These are phyloP conservation scores for Coranthus polyacanthus DNA, from an alignment of 2,797 vertebrate genomes.

Conservation along the genomic window DNA sequence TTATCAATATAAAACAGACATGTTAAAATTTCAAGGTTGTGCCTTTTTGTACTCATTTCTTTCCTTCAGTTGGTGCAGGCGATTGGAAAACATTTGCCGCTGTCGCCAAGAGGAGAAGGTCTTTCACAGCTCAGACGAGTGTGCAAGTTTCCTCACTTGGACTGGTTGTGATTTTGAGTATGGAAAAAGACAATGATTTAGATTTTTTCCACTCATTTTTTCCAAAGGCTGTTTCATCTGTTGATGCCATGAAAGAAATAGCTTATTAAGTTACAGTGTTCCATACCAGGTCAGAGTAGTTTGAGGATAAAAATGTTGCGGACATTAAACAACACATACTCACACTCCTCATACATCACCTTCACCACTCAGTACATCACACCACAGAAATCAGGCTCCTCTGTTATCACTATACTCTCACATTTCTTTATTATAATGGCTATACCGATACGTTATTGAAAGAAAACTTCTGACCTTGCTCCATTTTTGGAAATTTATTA, in stretches of 20 bases:
- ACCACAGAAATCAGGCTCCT: slow-evolving; percentile 19
- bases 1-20: slow-evolving; percentile 47
- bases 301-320: slow-evolving; percentile 53
- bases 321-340: slow-evolving; percentile 34
- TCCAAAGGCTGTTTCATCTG: slow-evolving; percentile 57
- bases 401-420: slow-evolving; percentile 41
- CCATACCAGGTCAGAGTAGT: slow-evolving; percentile 63
- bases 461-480: slow-evolving; percentile 45
- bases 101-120: slow-evolving; percentile 56
- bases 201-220: slow-evolving; percentile 72
- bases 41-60: slow-evolving; percentile 26
- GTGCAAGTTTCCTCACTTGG: slow-evolving; percentile 64
- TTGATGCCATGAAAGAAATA: slow-evolving; percentile 69
- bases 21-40: slow-evolving; percentile 44
- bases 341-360: slow-evolving; percentile 20
- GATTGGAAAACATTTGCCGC: slow-evolving; percentile 62
- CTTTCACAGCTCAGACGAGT: slow-evolving; percentile 64
- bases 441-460: slow-evolving; percentile 33
- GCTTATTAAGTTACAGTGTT: slow-evolving; percentile 70
- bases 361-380: slow-evolving; percentile 8
- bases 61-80: slow-evolving; percentile 52
- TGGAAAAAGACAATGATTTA: slow-evolving; percentile 78
- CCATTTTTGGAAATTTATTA: slow-evolving; percentile 58
- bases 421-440: slow-evolving; percentile 33
- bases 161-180: slow-evolving; percentile 67